Conservation (phyloP, 2,888 invertebrate species). For the Lysandra coridon region DNA sequence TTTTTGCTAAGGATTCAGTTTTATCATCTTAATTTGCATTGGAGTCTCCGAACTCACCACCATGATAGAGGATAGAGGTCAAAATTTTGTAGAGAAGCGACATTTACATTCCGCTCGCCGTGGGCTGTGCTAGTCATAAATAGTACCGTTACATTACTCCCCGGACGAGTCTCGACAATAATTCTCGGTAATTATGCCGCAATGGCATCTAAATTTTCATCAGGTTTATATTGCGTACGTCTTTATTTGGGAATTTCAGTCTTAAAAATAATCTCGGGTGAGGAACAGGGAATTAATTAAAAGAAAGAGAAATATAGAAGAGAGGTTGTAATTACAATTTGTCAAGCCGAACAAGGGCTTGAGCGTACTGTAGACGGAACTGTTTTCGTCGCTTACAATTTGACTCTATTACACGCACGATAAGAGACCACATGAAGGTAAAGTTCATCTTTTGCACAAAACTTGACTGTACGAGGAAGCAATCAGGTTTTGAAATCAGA, state of each 20-base stretch:
- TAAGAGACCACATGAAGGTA: no score
- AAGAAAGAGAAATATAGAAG: neutral
- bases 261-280: neutral
- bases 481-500: no score
- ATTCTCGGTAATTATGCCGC: constrained; percentile 9
- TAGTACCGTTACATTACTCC: constrained; percentile 16
- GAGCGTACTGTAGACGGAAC: no score
- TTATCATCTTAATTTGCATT: no score
- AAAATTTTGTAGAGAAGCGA: neutral
- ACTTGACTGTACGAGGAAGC: no score
- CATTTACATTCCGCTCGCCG: neutral
- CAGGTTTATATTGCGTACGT: neutral
- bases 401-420: no score
- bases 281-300: neutral
- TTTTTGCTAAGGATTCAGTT: no score
- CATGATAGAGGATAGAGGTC: neutral
- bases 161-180: constrained; percentile 4
- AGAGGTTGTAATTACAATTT: neutral
- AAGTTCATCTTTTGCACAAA: no score
- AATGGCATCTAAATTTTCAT: constrained; percentile 14
- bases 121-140: constrained; percentile 10
- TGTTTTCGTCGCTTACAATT: no score
- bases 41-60: neutral
- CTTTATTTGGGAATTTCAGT: neutral
- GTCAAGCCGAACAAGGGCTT: neutral